These are phyloP conservation scores for Pyrrhura leucotis DNA, from an alignment of 2,797 vertebrate species.

Conservation along the genomic window DNA sequence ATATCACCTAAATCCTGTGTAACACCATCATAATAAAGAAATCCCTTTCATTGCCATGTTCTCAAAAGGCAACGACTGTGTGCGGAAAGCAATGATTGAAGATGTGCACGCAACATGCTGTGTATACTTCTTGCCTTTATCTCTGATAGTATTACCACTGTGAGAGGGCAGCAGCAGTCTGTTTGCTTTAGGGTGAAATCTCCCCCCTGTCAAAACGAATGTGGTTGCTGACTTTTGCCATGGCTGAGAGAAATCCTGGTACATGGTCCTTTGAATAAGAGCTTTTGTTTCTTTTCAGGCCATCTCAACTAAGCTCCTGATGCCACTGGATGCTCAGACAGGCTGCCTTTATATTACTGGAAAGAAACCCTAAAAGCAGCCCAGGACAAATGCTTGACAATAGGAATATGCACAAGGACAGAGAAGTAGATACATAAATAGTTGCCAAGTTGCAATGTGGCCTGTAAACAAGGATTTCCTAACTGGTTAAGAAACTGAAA, in stretches of 20 bases:
- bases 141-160: rapidly evolving
- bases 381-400: neutral
- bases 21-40: neutral
- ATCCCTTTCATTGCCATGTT: neutral
- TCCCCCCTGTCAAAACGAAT: neutral
- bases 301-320: neutral
- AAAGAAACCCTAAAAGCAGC: neutral
- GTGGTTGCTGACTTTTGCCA: neutral
- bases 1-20: neutral
- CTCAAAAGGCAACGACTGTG: neutral
- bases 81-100: neutral
- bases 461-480: constrained; percentile 47
- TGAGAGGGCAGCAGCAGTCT: neutral
- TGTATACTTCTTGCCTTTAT: neutral
- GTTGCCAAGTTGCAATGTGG: neutral
- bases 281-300: neutral
- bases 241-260: neutral
- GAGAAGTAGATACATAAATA: neutral
- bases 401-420: neutral
- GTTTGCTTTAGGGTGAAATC: neutral
- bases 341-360: neutral
- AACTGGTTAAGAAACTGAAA: constrained; percentile 32
- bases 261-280: neutral
- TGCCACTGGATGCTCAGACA: neutral
- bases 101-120: rapidly evolving